Base-by-base conservation (phyloP, 2,113 vertebrate species). In the Poecile atricapillus region DNA sequence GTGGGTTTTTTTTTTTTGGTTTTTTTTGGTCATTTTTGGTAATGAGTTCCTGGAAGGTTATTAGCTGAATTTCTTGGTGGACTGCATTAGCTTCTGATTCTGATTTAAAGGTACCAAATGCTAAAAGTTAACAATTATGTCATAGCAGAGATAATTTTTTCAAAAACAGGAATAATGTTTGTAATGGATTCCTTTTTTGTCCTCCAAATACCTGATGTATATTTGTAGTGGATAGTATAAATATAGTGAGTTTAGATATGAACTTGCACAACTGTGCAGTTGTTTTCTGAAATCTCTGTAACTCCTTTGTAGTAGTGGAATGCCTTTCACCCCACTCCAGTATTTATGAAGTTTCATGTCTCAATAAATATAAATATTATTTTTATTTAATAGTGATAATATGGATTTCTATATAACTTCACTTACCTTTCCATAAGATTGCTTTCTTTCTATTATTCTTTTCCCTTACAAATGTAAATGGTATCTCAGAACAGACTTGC, bases 241-340 rank as follows among this genome's bases (percentile, higher is more conserved):
- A 76, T 35, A 22, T 5, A 78, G 21, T 2, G 18, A 78, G 35
- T 82, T 78, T 70, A 62, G 43, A 44, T 52, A 58, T 2, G 22
- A 94, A 70, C 39, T 64, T 92, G 33, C 49, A 64, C 35, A 60
- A 17, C 39, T 59, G 14, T 68, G 62, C 27, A 67, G 33, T 18
- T 70, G 16, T 67, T 47, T 50, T 82, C 69, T 59, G 44, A 95
- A 41, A 81, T 47, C 35, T 78, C 43, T 91, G 10, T 47, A 76
- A 62, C 20, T 87, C 41, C 43, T 77, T 69, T 3, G 3, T 47
- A 10, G 24, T 24, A 52, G 59, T 35, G 11, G 49, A 84, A 83
- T 53, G 23, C n/a, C 70, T 69, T 44, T 6, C 5, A 11, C 19
- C 6, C 7, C 0, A 0, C 14, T 5, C 27, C 47, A 56, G 13